Evolutionary conservation across 2,888 invertebrate genomes (phyloP).

Genomic region (Drosophila atripex): DNA sequence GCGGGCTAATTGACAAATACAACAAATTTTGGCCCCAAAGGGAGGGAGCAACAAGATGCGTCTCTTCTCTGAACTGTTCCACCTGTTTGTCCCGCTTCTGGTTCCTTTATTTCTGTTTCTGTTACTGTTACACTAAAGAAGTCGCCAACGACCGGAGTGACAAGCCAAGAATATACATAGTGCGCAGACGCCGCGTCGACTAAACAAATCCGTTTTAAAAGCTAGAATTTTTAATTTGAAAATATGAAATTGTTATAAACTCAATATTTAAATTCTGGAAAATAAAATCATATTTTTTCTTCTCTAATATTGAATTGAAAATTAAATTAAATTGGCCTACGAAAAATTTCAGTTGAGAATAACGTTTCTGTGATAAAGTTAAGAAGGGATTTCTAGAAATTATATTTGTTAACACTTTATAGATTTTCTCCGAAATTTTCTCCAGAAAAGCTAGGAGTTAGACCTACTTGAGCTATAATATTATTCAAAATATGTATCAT

Average conservation of each 20-base stretch:
- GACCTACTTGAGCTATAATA: too few species aligned
- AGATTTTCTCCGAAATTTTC: too few species aligned
- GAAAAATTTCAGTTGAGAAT: too few species aligned
- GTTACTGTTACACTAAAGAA: constrained; percentile 28
- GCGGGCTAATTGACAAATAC: constrained; percentile 75
- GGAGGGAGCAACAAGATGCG: constrained; percentile 2
- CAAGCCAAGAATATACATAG: constrained; percentile 6
- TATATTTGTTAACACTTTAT: too few species aligned
- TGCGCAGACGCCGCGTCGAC: constrained; percentile 17
- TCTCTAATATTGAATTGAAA: not conserved
- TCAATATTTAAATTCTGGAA: not conserved
- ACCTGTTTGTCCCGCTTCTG: constrained; percentile 3
- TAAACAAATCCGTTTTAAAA: too few species aligned
- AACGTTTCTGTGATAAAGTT: too few species aligned
- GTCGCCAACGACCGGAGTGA: not conserved
- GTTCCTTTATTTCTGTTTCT: constrained; percentile 4
- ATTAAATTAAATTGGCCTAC: too few species aligned
- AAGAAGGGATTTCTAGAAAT: too few species aligned
- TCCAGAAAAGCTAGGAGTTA: too few species aligned
- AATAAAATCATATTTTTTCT: too few species aligned
- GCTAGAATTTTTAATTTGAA: constrained; percentile 1
- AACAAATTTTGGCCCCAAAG: constrained; percentile 12
- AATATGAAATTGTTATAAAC: not conserved
- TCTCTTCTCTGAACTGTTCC: constrained; percentile 12
- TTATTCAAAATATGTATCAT: not conserved